Conservation (phyloP, 1,140 invertebrate species). For the Dysdera silvatica region DNA sequence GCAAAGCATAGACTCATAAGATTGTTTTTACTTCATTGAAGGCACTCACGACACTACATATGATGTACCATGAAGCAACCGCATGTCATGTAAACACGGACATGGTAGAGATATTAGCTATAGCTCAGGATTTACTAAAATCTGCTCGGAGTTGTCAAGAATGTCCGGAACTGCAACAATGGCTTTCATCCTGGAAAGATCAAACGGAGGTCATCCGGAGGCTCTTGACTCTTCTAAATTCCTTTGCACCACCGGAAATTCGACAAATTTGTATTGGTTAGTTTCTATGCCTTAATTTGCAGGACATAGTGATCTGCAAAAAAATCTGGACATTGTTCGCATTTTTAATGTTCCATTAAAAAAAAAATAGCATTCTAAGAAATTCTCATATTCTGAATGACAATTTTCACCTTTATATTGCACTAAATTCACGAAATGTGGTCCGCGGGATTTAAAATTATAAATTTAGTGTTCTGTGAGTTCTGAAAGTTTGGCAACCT, state of each 20-base stretch:
- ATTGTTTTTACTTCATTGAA: constrained; percentile 41
- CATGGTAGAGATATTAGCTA: constrained; percentile 68
- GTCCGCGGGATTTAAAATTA: too few relatives aligned
- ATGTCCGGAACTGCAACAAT: constrained; percentile 46
- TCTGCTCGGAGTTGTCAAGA: constrained; percentile 52
- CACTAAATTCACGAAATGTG: too few relatives aligned
- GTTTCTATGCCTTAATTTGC: constrained; percentile 5
- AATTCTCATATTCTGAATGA: too few relatives aligned
- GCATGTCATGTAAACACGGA: constrained; percentile 77
- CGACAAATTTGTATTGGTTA: constrained; percentile 65
- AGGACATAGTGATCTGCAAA: too few relatives aligned
- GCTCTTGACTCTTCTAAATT: constrained; percentile 76
- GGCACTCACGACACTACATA: constrained; percentile 79
- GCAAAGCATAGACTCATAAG: neutral
- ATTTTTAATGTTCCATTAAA: too few relatives aligned
- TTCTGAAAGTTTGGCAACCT: too few relatives aligned
- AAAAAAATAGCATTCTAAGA: too few relatives aligned
- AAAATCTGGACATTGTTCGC: too few relatives aligned
- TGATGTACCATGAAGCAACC: constrained; percentile 88
- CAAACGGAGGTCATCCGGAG: constrained; percentile 74
- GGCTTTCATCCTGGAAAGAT: constrained; percentile 57
- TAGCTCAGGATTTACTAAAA: constrained; percentile 63
- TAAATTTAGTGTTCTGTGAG: too few relatives aligned
- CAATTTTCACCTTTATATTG: too few relatives aligned
- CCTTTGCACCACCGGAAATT: constrained; percentile 80